Percentiles rank a stretch among this genome's conserved stretches.
These are phyloP conservation scores for Aleadryas rufinucha DNA, from an alignment of 2,113 vertebrate genomes.

Conservation along the genomic window DNA sequence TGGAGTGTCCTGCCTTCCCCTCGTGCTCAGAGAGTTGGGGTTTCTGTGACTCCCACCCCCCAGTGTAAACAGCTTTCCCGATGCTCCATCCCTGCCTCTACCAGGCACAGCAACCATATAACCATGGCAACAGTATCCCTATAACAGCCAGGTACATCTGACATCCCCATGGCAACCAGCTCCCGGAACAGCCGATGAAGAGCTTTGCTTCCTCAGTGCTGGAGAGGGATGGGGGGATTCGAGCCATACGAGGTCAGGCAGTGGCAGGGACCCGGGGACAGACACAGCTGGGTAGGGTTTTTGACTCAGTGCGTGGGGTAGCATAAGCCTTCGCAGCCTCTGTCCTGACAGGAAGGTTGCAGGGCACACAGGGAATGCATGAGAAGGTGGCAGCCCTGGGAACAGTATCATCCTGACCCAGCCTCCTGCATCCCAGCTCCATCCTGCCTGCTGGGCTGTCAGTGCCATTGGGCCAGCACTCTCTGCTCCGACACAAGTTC, in stretches of 20 bases:
- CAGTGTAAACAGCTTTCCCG: neutral
- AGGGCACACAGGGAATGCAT: neutral
- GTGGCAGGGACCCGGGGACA: neutral
- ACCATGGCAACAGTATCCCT: constrained; percentile 48
- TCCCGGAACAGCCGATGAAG: neutral
- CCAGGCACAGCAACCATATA: neutral
- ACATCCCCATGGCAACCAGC: constrained; percentile 37
- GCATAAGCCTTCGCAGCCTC: neutral
- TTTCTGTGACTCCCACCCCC: neutral
- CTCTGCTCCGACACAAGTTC: neutral
- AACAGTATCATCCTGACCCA: neutral
- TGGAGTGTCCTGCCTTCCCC: neutral
- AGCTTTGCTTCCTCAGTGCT: neutral
- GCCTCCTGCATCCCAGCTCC: neutral
- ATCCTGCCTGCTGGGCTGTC: neutral
- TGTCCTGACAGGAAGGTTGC: neutral
- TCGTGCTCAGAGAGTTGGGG: neutral
- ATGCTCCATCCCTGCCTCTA: neutral
- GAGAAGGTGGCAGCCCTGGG: neutral
- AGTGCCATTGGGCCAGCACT: neutral
- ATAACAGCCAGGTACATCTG: constrained; percentile 56
- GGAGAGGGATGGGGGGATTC: neutral
- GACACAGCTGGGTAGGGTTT: neutral
- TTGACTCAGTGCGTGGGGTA: accelerated
- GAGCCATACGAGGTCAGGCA: neutral